These are phyloP conservation scores for Phyllopteryx taeniolatus DNA, from an alignment of 2,113 vertebrate genomes.

Conservation along the genomic window DNA sequence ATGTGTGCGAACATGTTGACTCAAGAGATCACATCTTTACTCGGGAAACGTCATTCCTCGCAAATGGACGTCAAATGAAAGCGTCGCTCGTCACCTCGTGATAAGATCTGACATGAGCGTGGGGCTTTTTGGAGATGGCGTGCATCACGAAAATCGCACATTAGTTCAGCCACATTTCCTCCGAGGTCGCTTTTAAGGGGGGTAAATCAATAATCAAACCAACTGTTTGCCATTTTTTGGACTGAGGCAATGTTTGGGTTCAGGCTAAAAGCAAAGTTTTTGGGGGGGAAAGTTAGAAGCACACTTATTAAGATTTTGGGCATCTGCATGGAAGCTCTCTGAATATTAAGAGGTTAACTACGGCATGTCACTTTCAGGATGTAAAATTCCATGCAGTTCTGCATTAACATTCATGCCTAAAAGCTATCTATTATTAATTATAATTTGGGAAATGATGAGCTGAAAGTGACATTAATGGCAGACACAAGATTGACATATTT, in stretches of 20 bases:
- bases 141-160: slow-evolving; percentile 26
- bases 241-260: slow-evolving; percentile 36
- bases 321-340: slow-evolving; percentile 45
- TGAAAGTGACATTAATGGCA: slow-evolving; percentile 82
- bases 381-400: slow-evolving; percentile 70
- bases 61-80: slow-evolving; percentile 13
- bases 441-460: slow-evolving; percentile 79
- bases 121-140: slow-evolving; percentile 21
- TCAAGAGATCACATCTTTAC: background rate
- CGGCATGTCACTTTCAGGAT: slow-evolving; percentile 71
- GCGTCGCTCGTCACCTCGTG: slow-evolving; percentile 15
- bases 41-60: background rate
- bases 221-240: slow-evolving; percentile 42
- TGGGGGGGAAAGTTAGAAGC: slow-evolving; percentile 31
- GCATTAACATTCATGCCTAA: slow-evolving; percentile 80
- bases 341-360: slow-evolving; percentile 68
- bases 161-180: slow-evolving; percentile 31
- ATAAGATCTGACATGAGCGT: slow-evolving; percentile 29
- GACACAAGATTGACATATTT: slow-evolving; percentile 74
- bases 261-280: slow-evolving; percentile 59
- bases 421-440: slow-evolving; percentile 80
- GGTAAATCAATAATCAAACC: slow-evolving; percentile 50
- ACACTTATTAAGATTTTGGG: slow-evolving; percentile 31
- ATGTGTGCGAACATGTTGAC: too few relatives aligned
- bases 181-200: slow-evolving; percentile 33